phyloP scores from a whole-genome alignment of 1,140 invertebrate species.

The Caenorhabditis elegans region WBcel235 BX284604.4:2348501-2349000 shows the following conservation, averaged over 20 bases:
- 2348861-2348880: neutral
- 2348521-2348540: slow-evolving; percentile 1
- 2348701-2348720: neutral
- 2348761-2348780: neutral
- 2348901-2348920: slow-evolving; percentile 1
- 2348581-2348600: too few relatives aligned
- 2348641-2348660: too few relatives aligned
- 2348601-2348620: too few relatives aligned
- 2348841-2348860: too few relatives aligned
- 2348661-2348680: too few relatives aligned
- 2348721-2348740: neutral
- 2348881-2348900: neutral
- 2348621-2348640: too few relatives aligned
- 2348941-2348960: neutral
- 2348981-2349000: too few relatives aligned
- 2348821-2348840: neutral
- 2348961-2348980: too few relatives aligned
- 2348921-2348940: slow-evolving; percentile 8
- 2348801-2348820: slow-evolving; percentile 20
- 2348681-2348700: neutral
- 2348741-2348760: neutral
- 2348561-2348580: neutral
- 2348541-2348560: neutral
- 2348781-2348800: neutral
- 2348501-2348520: neutral